Evolutionary conservation across 1,140 invertebrate genomes (phyloP).

Genomic region (Drosophila micromelanica): DNA sequence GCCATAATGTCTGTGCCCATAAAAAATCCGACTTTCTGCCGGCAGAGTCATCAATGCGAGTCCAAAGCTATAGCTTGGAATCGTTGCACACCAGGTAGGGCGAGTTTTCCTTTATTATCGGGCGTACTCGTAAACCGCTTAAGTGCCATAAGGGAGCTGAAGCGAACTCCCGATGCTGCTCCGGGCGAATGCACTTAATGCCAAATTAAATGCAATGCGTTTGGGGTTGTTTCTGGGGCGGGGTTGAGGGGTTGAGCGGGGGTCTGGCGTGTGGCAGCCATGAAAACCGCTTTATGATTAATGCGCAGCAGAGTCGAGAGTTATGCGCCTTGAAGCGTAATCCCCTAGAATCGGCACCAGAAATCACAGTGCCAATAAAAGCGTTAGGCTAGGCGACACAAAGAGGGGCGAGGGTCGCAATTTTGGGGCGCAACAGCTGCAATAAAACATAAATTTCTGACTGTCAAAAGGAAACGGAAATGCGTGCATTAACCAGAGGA

Average conservation of each 20-base stretch:
- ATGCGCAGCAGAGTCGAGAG: slow-evolving; percentile 53
- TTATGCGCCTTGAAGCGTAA: slow-evolving; percentile 60
- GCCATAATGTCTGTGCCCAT: slow-evolving; percentile 46
- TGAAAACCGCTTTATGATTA: slow-evolving; percentile 64
- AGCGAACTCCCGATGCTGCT: slow-evolving; percentile 1
- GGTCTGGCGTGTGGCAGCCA: slow-evolving; percentile 13
- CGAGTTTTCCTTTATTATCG: slow-evolving; percentile 42
- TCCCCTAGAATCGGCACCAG: slow-evolving; percentile 39
- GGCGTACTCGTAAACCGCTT: slow-evolving; percentile 44
- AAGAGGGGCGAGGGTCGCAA: slow-evolving; percentile 2
- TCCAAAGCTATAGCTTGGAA: slow-evolving; percentile 25
- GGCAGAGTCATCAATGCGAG: slow-evolving; percentile 28
- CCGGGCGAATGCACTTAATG: slow-evolving; percentile 60
- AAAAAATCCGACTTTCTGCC: slow-evolving; percentile 38
- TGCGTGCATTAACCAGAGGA: slow-evolving; percentile 48
- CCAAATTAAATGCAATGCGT: slow-evolving; percentile 58
- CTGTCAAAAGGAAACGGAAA: slow-evolving; percentile 47
- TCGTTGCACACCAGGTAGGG: slow-evolving; percentile 33
- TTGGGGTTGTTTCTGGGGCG: not conserved
- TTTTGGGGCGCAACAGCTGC: slow-evolving; percentile 50
- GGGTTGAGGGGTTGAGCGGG: not conserved
- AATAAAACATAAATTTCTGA: slow-evolving; percentile 63
- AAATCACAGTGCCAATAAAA: slow-evolving; percentile 63
- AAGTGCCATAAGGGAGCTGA: slow-evolving; percentile 29
- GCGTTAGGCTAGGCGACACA: slow-evolving; percentile 13